phyloP scores from a whole-genome alignment of 2,797 vertebrate species.

The Myotis vivesi region DNA sequence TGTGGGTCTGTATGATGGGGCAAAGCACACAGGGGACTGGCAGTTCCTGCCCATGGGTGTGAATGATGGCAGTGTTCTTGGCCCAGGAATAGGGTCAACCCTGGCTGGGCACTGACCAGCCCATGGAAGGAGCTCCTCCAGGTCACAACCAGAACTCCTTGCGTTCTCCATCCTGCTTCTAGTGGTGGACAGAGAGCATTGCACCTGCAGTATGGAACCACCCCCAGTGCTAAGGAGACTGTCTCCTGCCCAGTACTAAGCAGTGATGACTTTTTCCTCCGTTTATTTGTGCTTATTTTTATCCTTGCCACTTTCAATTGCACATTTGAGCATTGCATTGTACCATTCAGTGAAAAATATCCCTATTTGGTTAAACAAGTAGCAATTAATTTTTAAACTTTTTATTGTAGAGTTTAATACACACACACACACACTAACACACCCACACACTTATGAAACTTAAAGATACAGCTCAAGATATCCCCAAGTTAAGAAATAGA shows the following conservation, averaged over 20 bases:
- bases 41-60: too few species aligned
- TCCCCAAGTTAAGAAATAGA: not conserved
- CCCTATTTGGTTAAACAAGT: not conserved
- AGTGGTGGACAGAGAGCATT: too few species aligned
- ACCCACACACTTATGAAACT: rapidly evolving
- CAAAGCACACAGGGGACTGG: rapidly evolving
- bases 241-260: not conserved
- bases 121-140: not conserved
- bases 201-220: not conserved
- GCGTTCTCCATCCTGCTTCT: rapidly evolving
- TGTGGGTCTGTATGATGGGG: too few species aligned
- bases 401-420: not conserved
- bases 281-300: not conserved
- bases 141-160: too few species aligned
- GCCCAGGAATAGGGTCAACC: not conserved
- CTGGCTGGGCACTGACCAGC: not conserved
- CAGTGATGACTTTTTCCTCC: not conserved
- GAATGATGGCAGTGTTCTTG: not conserved
- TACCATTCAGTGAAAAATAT: not conserved
- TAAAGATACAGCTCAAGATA: too few species aligned
- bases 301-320: not conserved
- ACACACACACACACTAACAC: not conserved
- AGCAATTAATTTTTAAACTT: not conserved
- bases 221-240: too few species aligned
- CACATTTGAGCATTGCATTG: not conserved